Conservation (phyloP, 2,113 vertebrate species). For the Misgurnus anguillicaudatus region DNA sequence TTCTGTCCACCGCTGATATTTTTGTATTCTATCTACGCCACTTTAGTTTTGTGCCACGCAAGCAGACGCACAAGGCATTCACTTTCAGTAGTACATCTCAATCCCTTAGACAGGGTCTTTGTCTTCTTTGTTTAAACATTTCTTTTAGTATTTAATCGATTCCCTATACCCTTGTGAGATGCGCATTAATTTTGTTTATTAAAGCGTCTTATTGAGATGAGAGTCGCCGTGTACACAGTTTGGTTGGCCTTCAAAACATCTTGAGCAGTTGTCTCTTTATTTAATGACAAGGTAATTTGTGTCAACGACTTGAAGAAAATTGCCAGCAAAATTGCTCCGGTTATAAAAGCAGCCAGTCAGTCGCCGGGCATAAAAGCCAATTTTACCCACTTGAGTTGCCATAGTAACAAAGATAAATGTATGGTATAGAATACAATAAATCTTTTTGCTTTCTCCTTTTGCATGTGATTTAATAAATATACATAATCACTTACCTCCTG, state of each 20-base stretch:
- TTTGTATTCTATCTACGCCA: neutral
- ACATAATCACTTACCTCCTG: neutral
- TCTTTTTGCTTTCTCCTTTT: neutral
- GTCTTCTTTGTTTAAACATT: neutral
- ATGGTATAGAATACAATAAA: constrained; percentile 19
- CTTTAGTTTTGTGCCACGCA: neutral
- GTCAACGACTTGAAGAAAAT: constrained; percentile 36
- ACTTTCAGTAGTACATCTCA: constrained; percentile 4
- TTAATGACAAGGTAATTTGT: constrained; percentile 47
- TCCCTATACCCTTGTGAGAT: constrained; percentile 15
- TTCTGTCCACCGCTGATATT: neutral
- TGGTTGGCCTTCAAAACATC: constrained; percentile 20
- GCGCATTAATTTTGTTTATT: constrained; percentile 13
- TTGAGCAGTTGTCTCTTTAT: constrained; percentile 14
- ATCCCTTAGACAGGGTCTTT: constrained; percentile 15
- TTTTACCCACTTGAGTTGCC: constrained; percentile 45
- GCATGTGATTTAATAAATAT: neutral
- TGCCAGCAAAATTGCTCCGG: constrained; percentile 38
- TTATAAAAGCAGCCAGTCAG: constrained; percentile 42
- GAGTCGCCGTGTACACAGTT: neutral
- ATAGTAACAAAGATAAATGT: constrained; percentile 49
- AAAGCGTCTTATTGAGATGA: neutral
- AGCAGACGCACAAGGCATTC: neutral
- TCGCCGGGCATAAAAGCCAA: constrained; percentile 35
- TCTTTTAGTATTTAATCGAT: constrained; percentile 18